Evolutionary conservation across 2,113 vertebrate species (phyloP).

Genomic region (Arothron firmamentum): DNA sequence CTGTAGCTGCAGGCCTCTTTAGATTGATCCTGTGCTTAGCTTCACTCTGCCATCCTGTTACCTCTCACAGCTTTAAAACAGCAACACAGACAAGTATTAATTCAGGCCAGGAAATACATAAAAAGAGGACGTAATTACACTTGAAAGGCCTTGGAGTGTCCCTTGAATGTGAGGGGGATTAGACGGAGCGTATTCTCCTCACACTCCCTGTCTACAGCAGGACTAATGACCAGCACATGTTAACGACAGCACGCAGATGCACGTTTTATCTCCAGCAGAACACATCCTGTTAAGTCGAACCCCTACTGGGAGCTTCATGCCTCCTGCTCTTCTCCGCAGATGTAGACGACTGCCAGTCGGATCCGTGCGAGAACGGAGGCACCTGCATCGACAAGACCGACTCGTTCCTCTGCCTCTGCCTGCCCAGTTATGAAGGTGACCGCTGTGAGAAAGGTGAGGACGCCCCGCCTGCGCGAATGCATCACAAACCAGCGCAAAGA

Average conservation of each 20-base stretch:
- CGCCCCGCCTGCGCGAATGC: background rate
- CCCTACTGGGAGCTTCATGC: conserved; percentile 28
- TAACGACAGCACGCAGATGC: background rate
- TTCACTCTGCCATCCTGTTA: too few relatives aligned
- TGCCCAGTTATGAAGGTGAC: conserved; percentile 91
- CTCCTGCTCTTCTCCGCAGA: conserved; percentile 54
- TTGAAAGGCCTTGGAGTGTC: conserved; percentile 24
- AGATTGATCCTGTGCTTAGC: too few relatives aligned
- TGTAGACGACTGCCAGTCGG: conserved; percentile 78
- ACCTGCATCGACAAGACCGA: conserved; percentile 92
- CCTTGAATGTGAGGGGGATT: conserved; percentile 15
- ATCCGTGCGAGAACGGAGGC: conserved; percentile 88
- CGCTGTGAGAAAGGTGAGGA: conserved; percentile 89
- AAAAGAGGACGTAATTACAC: conserved; percentile 12
- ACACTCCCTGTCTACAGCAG: conserved; percentile 12
- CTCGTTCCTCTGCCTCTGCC: conserved; percentile 88
- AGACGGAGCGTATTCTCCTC: conserved; percentile 23
- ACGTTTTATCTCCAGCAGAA: conserved; percentile 5
- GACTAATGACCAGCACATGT: conserved; percentile 22
- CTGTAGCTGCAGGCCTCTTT: too few relatives aligned
- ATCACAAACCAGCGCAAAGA: too few relatives aligned
- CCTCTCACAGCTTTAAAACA: conserved; percentile 1
- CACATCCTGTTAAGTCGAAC: conserved; percentile 25
- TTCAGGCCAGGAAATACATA: conserved; percentile 12
- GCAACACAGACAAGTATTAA: conserved; percentile 18